These are phyloP conservation scores for Fabriciana adippe DNA, from an alignment of 2,888 invertebrate genomes.

Conservation along the genomic window DNA sequence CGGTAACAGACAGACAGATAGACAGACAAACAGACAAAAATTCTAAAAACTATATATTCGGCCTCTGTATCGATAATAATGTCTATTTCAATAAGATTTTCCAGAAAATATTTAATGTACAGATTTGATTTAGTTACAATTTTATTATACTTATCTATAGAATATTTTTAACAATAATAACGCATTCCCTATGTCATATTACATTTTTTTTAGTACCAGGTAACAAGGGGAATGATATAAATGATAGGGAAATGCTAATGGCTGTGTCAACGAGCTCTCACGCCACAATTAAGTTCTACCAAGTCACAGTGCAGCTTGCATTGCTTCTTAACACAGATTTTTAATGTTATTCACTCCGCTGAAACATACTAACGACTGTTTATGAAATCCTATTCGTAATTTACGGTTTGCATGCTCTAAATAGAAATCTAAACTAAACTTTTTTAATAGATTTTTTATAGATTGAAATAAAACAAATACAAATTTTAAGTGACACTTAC, in stretches of 20 bases:
- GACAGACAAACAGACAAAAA: too few relatives aligned
- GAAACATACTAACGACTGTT: slow-evolving; percentile 13
- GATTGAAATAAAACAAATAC: too few relatives aligned
- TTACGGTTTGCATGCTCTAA: neutral
- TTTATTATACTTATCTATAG: too few relatives aligned
- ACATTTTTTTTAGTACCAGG: slow-evolving; percentile 9
- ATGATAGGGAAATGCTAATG: slow-evolving; percentile 1
- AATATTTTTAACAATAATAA: too few relatives aligned
- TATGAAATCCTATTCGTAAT: slow-evolving; percentile 10
- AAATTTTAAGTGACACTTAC: too few relatives aligned
- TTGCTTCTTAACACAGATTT: slow-evolving; percentile 11
- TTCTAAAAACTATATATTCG: too few relatives aligned
- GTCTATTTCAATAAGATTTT: too few relatives aligned
- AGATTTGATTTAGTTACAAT: too few relatives aligned
- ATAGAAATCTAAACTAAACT: neutral
- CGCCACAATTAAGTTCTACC: slow-evolving; percentile 7
- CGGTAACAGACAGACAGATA: too few relatives aligned
- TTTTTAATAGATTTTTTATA: too few relatives aligned
- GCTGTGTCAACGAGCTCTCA: slow-evolving; percentile 17
- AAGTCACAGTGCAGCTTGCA: slow-evolving; percentile 16
- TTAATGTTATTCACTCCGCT: slow-evolving; percentile 11
- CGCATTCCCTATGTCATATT: neutral
- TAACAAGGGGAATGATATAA: neutral
- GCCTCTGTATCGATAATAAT: too few relatives aligned
- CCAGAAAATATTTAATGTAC: too few relatives aligned